phyloP scores from a whole-genome alignment of 1,140 invertebrate genomes.

The Meloidogyne hapla region DNA sequence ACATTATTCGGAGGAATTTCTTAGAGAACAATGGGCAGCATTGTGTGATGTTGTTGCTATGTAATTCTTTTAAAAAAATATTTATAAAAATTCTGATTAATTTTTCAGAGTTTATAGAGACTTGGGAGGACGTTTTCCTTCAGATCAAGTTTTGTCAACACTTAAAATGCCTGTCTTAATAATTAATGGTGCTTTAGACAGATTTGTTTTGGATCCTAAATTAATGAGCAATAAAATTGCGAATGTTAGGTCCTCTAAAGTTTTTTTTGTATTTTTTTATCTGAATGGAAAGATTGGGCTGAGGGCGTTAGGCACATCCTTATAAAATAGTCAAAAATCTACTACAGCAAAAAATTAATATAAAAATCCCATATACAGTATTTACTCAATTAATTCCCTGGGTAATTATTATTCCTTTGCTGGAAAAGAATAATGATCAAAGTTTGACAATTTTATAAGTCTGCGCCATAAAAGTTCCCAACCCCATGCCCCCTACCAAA shows the following conservation, averaged over 20 bases:
- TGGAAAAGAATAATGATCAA: too few species aligned
- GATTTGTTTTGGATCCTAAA: constrained; percentile 60
- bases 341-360: too few species aligned
- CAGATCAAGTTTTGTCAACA: constrained; percentile 48
- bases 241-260: constrained; percentile 35
- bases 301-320: too few species aligned
- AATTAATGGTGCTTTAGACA: constrained; percentile 56
- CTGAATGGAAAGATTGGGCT: constrained; percentile 16
- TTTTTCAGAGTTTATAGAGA: constrained; percentile 56
- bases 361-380: too few species aligned
- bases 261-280: not conserved
- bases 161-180: constrained; percentile 57
- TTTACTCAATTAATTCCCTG: not conserved
- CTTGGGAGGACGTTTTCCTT: constrained; percentile 60
- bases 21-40: constrained; percentile 60
- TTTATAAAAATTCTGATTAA: not conserved
- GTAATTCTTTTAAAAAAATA: constrained; percentile 35
- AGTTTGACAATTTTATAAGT: too few species aligned
- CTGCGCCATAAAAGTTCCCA: too few species aligned
- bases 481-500: too few species aligned
- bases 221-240: constrained; percentile 49
- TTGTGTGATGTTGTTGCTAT: constrained; percentile 59
- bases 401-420: too few species aligned
- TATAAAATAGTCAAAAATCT: too few species aligned
- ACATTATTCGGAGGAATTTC: constrained; percentile 57